Conservation (phyloP, 2,113 vertebrate genomes). For the Podarcis cretensis region DNA sequence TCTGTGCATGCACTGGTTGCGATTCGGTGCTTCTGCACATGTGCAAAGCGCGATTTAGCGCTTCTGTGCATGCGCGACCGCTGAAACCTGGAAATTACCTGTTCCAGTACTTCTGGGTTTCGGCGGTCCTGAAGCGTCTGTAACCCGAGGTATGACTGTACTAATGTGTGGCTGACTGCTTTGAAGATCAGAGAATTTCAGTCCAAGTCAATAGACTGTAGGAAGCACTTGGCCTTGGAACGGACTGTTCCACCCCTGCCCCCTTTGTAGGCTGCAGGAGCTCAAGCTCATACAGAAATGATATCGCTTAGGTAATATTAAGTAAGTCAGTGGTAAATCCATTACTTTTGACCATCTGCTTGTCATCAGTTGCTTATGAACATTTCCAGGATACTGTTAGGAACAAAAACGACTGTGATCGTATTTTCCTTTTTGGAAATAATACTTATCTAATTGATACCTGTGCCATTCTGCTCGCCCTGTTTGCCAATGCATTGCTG, state of each 20-base stretch:
- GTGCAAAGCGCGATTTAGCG: too few relatives aligned
- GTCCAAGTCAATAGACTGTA: neutral
- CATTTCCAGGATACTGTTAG: neutral
- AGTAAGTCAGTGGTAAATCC: neutral
- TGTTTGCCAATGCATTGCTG: neutral
- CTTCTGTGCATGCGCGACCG: too few relatives aligned
- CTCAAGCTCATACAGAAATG: neutral
- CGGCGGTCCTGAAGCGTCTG: too few relatives aligned
- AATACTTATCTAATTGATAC: neutral
- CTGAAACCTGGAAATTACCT: too few relatives aligned
- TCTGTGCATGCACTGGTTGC: too few relatives aligned
- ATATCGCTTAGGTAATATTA: neutral
- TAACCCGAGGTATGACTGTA: too few relatives aligned
- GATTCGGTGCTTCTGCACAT: too few relatives aligned
- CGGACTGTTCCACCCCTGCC: neutral
- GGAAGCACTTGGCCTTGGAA: neutral
- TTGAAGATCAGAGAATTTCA: neutral
- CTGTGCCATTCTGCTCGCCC: neutral
- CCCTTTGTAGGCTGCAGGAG: neutral
- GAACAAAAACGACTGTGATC: neutral
- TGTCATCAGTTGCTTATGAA: neutral
- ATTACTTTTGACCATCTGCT: neutral
- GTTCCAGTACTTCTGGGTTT: too few relatives aligned
- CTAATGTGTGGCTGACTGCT: neutral
- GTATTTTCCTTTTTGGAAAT: too few relatives aligned